Evolutionary conservation across 1,140 invertebrate genomes (phyloP).

Genomic region (Asobara japonica): DNA sequence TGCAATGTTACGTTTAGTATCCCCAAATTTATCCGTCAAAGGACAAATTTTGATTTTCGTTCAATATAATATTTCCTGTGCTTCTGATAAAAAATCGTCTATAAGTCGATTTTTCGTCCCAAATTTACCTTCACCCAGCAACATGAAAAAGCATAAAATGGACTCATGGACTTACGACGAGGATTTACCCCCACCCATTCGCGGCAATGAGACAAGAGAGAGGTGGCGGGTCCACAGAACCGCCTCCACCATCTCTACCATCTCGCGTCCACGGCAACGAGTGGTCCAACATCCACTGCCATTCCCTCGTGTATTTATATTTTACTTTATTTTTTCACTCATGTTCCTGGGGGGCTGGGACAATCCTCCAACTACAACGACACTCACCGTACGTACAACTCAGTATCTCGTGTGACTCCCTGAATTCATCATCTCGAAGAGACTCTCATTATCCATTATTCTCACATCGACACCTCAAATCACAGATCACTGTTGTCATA

Average conservation of each 20-base stretch:
- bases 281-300: conserved; percentile 3
- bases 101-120: no score
- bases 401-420: not conserved
- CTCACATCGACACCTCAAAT: not conserved
- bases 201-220: conserved; percentile 19
- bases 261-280: conserved; percentile 23
- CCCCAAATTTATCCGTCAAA: no score
- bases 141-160: conserved; percentile 22
- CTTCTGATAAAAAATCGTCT: no score
- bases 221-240: conserved; percentile 62
- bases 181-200: conserved; percentile 30
- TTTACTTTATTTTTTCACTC: not conserved
- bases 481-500: not conserved
- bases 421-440: not conserved
- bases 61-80: no score
- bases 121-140: no score
- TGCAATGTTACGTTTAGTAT: no score
- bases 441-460: not conserved
- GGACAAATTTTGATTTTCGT: no score
- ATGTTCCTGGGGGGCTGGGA: not conserved
- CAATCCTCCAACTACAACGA: not conserved
- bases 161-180: conserved; percentile 21
- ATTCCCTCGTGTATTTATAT: conserved; percentile 17
- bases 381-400: not conserved
- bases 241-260: conserved; percentile 34